Percentiles rank a stretch among this genome's conserved stretches.
Conservation (phyloP, 2,113 vertebrate species). For the Ophthalmolycus amberensis region DNA sequence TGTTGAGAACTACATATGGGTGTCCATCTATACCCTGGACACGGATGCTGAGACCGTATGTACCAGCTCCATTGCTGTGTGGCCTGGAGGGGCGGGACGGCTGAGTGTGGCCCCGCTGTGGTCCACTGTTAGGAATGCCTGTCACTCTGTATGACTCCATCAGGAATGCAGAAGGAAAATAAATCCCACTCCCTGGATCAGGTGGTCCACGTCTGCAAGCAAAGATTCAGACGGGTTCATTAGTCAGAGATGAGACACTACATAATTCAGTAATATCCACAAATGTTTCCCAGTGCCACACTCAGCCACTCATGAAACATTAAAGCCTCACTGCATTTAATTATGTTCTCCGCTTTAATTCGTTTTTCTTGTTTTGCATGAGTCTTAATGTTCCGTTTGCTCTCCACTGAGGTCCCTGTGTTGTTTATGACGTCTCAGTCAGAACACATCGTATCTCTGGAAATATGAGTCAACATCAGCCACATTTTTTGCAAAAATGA, state of each 20-base stretch:
- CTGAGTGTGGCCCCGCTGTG: slow-evolving; percentile 81
- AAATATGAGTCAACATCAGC: slow-evolving; percentile 43
- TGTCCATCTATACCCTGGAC: slow-evolving; percentile 98
- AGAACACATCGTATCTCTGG: slow-evolving; percentile 25
- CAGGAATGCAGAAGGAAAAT: slow-evolving; percentile 76
- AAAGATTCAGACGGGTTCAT: slow-evolving; percentile 66
- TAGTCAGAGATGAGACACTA: slow-evolving; percentile 53
- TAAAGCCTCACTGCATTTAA: slow-evolving; percentile 36
- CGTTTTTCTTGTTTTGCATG: slow-evolving; percentile 14
- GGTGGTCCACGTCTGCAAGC: slow-evolving; percentile 73
- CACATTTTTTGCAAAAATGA: slow-evolving; percentile 35
- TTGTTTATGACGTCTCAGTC: slow-evolving; percentile 27
- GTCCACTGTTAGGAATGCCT: slow-evolving; percentile 81
- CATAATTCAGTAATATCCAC: slow-evolving; percentile 46
- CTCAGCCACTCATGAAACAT: slow-evolving; percentile 51
- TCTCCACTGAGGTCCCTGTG: slow-evolving; percentile 7
- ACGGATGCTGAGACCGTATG: slow-evolving; percentile 95
- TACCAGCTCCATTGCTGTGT: slow-evolving; percentile 82
- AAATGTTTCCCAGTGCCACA: slow-evolving; percentile 36
- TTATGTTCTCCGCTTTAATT: slow-evolving; percentile 25
- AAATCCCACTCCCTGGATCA: slow-evolving; percentile 77
- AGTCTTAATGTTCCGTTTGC: slow-evolving; percentile 24
- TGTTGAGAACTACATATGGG: slow-evolving; percentile 97
- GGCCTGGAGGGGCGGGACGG: slow-evolving; percentile 68
- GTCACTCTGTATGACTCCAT: slow-evolving; percentile 92